These are phyloP conservation scores for Lepidochrysops patricia DNA, from an alignment of 2,888 invertebrate genomes.

Conservation along the genomic window DNA sequence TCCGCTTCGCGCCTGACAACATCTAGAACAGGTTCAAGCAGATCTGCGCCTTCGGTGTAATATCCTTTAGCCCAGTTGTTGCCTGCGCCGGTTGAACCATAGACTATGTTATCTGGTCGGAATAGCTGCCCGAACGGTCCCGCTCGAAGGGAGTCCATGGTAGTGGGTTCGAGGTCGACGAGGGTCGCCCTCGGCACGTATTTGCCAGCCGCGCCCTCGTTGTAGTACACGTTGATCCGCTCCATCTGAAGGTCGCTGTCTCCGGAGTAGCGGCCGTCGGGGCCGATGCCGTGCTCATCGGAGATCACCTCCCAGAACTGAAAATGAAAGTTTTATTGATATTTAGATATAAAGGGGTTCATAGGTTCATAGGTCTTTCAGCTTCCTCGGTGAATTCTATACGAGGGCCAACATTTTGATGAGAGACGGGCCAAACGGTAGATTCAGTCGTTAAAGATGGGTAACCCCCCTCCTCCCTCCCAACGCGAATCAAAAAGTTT, in stretches of 20 bases:
- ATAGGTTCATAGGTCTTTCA: no score
- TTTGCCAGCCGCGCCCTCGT: conserved; percentile 70
- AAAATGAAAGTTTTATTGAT: conserved; percentile 25
- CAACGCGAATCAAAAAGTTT: no score
- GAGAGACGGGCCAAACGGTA: no score
- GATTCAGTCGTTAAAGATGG: no score
- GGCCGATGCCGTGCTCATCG: conserved; percentile 83
- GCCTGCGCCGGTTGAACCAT: conserved; percentile 72
- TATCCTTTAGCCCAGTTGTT: conserved; percentile 79
- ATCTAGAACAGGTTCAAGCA: conserved; percentile 74
- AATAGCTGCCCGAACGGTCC: conserved; percentile 80
- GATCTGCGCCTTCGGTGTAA: conserved; percentile 79
- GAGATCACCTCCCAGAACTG: conserved; percentile 90
- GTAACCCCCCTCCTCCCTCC: no score
- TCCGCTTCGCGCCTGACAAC: conserved; percentile 76
- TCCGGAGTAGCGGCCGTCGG: conserved; percentile 70
- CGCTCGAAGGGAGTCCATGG: conserved; percentile 77
- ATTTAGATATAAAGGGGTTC: no score
- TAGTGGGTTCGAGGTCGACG: conserved; percentile 54
- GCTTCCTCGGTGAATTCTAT: no score
- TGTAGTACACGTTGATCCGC: conserved; percentile 84
- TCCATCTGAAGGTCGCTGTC: conserved; percentile 82
- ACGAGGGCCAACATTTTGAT: no score
- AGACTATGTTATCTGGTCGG: conserved; percentile 82
- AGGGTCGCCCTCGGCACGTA: conserved; percentile 55